Evolutionary conservation across 2,888 invertebrate genomes (phyloP).

Genomic region (Onchidella celtica): DNA sequence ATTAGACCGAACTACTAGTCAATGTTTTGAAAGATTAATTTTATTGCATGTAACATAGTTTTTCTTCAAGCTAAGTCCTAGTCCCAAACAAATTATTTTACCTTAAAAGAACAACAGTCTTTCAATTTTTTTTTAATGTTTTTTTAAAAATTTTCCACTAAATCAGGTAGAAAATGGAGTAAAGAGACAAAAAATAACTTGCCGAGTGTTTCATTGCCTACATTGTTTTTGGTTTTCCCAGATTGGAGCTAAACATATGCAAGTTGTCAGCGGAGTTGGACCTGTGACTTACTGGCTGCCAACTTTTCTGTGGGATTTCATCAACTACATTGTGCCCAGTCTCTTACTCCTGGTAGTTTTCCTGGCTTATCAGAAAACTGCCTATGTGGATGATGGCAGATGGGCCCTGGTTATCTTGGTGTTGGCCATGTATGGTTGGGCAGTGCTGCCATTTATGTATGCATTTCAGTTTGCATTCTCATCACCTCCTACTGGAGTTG

Average conservation of each 20-base stretch:
- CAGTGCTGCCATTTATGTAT: slow-evolving; percentile 88
- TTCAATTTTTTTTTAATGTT: too few species aligned
- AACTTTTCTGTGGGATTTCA: slow-evolving; percentile 86
- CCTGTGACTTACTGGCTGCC: slow-evolving; percentile 86
- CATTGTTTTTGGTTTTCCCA: slow-evolving; percentile 6
- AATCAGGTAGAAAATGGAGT: too few species aligned
- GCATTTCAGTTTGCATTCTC: slow-evolving; percentile 86
- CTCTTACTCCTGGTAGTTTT: slow-evolving; percentile 84
- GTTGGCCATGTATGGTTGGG: slow-evolving; percentile 86
- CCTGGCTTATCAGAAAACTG: slow-evolving; percentile 85
- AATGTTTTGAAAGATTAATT: too few species aligned
- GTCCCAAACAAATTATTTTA: too few species aligned
- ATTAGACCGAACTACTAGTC: too few species aligned
- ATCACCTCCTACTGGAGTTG: slow-evolving; percentile 88
- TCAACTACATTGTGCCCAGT: slow-evolving; percentile 84
- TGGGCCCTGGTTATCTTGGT: slow-evolving; percentile 82
- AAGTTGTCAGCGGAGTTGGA: slow-evolving; percentile 76
- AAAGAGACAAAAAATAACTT: too few species aligned
- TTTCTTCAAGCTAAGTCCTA: too few species aligned
- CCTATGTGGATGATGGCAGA: slow-evolving; percentile 81
- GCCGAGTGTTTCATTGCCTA: too few species aligned
- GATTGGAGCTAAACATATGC: slow-evolving; percentile 73
- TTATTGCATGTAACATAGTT: too few species aligned
- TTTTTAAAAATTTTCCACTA: too few species aligned
- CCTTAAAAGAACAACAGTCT: too few species aligned